Evolutionary conservation across 2,888 invertebrate species (phyloP).

Genomic region (Endomychus coccineus): DNA sequence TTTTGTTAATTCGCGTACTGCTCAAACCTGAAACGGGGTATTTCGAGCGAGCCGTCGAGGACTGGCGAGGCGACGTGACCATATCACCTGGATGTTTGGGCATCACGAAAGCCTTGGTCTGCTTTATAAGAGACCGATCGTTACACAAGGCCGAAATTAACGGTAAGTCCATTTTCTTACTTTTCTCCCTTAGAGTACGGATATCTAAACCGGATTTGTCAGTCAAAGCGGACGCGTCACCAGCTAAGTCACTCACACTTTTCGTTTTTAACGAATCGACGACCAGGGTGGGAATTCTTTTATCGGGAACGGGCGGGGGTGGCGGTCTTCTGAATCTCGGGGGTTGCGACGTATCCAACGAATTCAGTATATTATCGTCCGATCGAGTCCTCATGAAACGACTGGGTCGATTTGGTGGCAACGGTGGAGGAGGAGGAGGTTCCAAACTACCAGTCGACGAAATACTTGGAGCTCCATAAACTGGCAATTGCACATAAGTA

Average conservation of each 20-base stretch:
- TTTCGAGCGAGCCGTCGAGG: conserved; percentile 48
- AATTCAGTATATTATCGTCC: conserved; percentile 73
- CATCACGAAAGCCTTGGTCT: conserved; percentile 79
- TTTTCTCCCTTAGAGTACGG: conserved; percentile 77
- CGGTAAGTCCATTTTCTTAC: conserved; percentile 83
- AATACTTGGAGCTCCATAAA: conserved; percentile 62
- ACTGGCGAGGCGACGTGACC: conserved; percentile 35
- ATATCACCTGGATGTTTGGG: conserved; percentile 54
- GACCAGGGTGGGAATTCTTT: conserved; percentile 12
- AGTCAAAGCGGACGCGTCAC: conserved; percentile 10
- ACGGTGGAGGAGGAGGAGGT: conserved; percentile 61
- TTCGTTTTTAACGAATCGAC: conserved; percentile 7
- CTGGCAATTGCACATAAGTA: conserved; percentile 63
- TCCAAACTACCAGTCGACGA: conserved; percentile 55
- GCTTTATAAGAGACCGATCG: conserved; percentile 80
- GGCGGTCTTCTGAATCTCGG: conserved; percentile 50
- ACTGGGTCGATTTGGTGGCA: conserved; percentile 52
- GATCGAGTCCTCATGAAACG: conserved; percentile 66
- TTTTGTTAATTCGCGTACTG: conserved; percentile 52
- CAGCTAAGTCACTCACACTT: conserved; percentile 12
- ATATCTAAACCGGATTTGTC: conserved; percentile 55
- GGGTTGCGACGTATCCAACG: conserved; percentile 52
- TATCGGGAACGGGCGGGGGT: conserved; percentile 39
- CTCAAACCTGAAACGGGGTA: conserved; percentile 61
- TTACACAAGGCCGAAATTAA: conserved; percentile 90